A percentile compares a stretch with the other conserved stretches of the same genome.
These are phyloP conservation scores for Barypeithes pellucidus DNA, from an alignment of 2,888 invertebrate genomes.

Conservation along the genomic window DNA sequence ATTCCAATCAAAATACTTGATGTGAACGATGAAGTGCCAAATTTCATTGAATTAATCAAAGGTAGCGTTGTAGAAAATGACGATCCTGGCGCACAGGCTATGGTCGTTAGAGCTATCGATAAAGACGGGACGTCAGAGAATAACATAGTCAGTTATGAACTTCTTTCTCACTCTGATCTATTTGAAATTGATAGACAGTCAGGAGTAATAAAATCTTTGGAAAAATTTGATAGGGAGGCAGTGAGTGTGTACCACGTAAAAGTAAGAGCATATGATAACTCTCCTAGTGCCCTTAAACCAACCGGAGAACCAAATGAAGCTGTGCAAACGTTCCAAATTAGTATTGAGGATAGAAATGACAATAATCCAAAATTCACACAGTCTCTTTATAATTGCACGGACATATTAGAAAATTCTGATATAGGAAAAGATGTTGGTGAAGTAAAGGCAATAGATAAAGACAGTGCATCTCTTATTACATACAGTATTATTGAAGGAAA, in stretches of 20 bases:
- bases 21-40: slow-evolving; percentile 92
- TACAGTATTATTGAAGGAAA: slow-evolving; percentile 94
- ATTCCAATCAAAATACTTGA: slow-evolving; percentile 87
- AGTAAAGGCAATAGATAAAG: slow-evolving; percentile 90
- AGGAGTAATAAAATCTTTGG: slow-evolving; percentile 89
- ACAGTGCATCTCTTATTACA: slow-evolving; percentile 89
- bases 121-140: slow-evolving; percentile 88
- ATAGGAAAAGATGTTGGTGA: slow-evolving; percentile 88
- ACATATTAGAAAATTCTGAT: slow-evolving; percentile 88
- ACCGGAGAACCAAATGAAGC: slow-evolving; percentile 81
- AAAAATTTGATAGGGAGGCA: slow-evolving; percentile 89
- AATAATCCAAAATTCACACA: slow-evolving; percentile 93
- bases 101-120: slow-evolving; percentile 85
- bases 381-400: slow-evolving; percentile 81
- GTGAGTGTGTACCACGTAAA: slow-evolving; percentile 90
- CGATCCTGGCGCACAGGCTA: slow-evolving; percentile 85
- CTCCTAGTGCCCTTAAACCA: slow-evolving; percentile 82
- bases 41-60: slow-evolving; percentile 86
- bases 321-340: slow-evolving; percentile 89
- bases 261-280: slow-evolving; percentile 88
- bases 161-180: slow-evolving; percentile 79
- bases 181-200: slow-evolving; percentile 89
- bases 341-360: slow-evolving; percentile 97
- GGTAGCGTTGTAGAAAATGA: slow-evolving; percentile 92
- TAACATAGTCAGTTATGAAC: slow-evolving; percentile 86